Conservation (phyloP, 2,888 invertebrate species). For the Rhopalosiphum nymphaeae region DNA sequence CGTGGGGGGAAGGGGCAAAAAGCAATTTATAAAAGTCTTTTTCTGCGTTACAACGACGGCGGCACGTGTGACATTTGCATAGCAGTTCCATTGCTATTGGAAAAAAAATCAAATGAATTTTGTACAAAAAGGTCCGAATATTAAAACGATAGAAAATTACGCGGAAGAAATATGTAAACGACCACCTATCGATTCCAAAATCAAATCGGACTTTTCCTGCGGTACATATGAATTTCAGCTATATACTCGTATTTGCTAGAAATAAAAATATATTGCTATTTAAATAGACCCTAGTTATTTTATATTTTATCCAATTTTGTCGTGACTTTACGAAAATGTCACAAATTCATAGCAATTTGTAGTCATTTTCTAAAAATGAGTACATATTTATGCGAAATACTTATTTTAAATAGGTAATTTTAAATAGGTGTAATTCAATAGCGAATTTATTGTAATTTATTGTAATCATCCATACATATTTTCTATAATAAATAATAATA, state of each 20-base stretch:
- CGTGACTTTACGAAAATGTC: neutral
- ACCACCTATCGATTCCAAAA: neutral
- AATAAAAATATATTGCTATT: neutral
- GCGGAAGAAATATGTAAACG: neutral
- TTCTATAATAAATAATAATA: neutral
- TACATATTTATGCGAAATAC: neutral
- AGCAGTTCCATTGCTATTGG: neutral
- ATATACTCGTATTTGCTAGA: neutral
- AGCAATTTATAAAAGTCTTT: constrained; percentile 8
- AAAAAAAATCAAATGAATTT: neutral
- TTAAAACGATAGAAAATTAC: neutral
- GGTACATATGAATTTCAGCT: neutral
- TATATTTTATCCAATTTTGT: neutral
- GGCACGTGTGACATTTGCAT: neutral
- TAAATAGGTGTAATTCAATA: neutral
- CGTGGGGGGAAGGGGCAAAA: neutral
- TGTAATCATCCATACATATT: neutral
- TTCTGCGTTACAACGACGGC: neutral
- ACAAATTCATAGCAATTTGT: neutral
- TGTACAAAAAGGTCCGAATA: neutral
- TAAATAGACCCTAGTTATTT: neutral
- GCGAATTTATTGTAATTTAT: neutral
- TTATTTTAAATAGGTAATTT: too few relatives aligned
- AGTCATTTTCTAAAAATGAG: neutral
- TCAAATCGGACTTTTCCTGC: neutral